Evolutionary conservation across 2,113 vertebrate genomes (phyloP), one percentile per base, ranked within the genome.

Genomic region (Pterocles orientalis): DNA sequence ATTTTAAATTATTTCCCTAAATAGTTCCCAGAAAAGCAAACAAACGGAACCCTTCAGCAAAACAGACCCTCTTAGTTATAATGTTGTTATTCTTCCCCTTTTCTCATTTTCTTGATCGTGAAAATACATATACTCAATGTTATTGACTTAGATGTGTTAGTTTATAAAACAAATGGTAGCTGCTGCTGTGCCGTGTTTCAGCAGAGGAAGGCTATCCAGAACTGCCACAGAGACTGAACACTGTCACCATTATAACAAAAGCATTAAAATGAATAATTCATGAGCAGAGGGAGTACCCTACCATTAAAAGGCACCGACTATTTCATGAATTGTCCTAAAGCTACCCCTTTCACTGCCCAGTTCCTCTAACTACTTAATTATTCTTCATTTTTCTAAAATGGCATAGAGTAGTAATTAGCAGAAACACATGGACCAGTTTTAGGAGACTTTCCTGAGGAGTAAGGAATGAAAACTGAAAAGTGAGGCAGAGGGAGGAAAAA

Each of bases 181-280:
- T 95, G 92, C 93, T 97, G 92, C 93, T 93, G 92, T 84, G 92
- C 28, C 47, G 90, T 79, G 86, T 94, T 97, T 95, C 95, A 94
- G 93, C 91, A 97, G 97, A 96, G 92, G 92, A 97, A 97, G 81
- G 77, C 91, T 95, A 86, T 95, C 95, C 95, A 98, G 96, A 97
- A 94, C 93, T 79, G 89, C 84, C 91, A 97, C 88, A 19, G 69
- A 96, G 82, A 82, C 70, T 25, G 60, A 98, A 98, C 96, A 97
- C 96, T 97, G 94, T 93, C 71, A 57, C 96, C 92, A 98, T 97
- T 98, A 95, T 97, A 97, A 98, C 94, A 96, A 98, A 97, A 94
- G 94, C 95, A 96, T 94, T 86, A 93, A 96, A 97, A 98, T 97
- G 96, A 98, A 97, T 97, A 96, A 98, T 98, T 97, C 97, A 97